A percentile compares a stretch with the other conserved stretches of the same genome.
Conservation (phyloP, 2,888 invertebrate species). For the Eremobia ochroleuca region DNA sequence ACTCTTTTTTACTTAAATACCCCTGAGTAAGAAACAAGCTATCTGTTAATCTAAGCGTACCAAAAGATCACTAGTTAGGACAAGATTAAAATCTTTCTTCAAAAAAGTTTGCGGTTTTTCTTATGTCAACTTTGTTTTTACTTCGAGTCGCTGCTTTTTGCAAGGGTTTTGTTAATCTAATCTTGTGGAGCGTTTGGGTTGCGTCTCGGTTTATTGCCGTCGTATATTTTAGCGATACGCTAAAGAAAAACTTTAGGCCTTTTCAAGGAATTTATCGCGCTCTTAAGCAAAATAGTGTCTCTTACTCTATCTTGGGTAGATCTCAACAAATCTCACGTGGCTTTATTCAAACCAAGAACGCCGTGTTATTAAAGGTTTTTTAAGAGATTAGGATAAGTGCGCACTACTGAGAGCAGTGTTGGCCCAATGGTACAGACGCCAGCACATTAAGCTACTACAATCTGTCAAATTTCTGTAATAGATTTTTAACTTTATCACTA, state of each 20-base stretch:
- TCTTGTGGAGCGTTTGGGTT: constrained; percentile 26
- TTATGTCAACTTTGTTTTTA: not conserved
- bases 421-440: too few species aligned
- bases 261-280: constrained; percentile 7
- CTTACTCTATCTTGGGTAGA: not conserved
- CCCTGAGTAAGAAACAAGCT: not conserved
- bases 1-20: not conserved
- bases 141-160: not conserved
- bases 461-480: too few species aligned
- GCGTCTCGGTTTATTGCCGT: not conserved
- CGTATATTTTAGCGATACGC: constrained; percentile 11
- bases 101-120: not conserved
- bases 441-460: too few species aligned
- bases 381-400: too few species aligned
- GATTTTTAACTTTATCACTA: too few species aligned
- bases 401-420: not conserved
- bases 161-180: constrained; percentile 28
- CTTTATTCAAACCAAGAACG: not conserved
- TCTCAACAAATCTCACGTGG: not conserved
- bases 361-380: too few species aligned
- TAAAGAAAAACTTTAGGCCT: not conserved
- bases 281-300: not conserved
- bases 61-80: constrained; percentile 3
- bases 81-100: constrained; percentile 2
- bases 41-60: not conserved